Evolutionary conservation across 92 coral and sea anemone genomes (phyloP).

Genomic region (Paramuricea clavata): DNA sequence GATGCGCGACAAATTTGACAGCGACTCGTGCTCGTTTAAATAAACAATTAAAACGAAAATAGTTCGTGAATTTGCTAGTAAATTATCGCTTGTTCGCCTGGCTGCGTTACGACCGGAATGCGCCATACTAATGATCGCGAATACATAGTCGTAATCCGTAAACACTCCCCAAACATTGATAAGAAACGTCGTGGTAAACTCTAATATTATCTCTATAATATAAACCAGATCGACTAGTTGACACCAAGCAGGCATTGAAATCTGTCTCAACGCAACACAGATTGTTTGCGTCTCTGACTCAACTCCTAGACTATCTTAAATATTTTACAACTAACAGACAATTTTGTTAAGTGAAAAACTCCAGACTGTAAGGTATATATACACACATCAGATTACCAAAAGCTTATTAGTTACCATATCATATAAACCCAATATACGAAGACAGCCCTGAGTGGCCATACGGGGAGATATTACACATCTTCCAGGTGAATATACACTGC

Average conservation of each 20-base stretch:
- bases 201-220: neutral
- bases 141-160: neutral
- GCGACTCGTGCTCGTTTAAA: conserved; percentile 21
- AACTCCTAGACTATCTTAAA: neutral
- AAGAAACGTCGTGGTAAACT: neutral
- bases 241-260: neutral
- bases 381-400: conserved; percentile 10
- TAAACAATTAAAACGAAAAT: neutral
- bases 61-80: neutral
- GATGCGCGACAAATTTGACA: conserved; percentile 32
- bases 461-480: neutral
- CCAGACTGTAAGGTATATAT: neutral
- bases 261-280: neutral
- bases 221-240: neutral
- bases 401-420: conserved; percentile 29
- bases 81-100: conserved; percentile 23
- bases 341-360: neutral
- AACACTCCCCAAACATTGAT: conserved; percentile 20
- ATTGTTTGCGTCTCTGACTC: neutral
- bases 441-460: conserved; percentile 26
- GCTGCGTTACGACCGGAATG: neutral
- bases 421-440: conserved; percentile 5
- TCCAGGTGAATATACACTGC: neutral
- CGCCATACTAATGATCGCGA: neutral
- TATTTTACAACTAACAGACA: neutral